Percentiles rank a stretch among this genome's conserved stretches.
phyloP scores from a whole-genome alignment of 2,888 invertebrate species.

The Odontocolon sp. region DNA sequence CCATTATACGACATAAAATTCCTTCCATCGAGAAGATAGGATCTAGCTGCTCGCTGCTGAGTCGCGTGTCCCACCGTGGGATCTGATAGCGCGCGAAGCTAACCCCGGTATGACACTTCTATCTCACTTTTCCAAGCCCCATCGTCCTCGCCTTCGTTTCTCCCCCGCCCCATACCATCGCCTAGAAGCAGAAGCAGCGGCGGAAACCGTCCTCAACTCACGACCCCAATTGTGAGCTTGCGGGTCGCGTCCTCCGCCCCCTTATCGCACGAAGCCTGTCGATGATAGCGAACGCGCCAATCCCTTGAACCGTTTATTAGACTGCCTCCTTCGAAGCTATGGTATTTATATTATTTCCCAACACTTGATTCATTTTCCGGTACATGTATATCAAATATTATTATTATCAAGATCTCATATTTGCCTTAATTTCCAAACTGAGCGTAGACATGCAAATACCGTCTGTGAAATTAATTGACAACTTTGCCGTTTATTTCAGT shows the following conservation, averaged over 20 bases:
- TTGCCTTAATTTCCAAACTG: too few species aligned
- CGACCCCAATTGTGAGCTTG: slow-evolving; percentile 73
- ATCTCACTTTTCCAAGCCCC: slow-evolving; percentile 52
- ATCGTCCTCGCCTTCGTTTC: slow-evolving; percentile 29
- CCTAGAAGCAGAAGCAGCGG: slow-evolving; percentile 22
- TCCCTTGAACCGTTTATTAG: not conserved
- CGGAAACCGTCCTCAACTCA: slow-evolving; percentile 55
- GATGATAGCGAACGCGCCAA: slow-evolving; percentile 50
- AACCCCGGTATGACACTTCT: slow-evolving; percentile 62
- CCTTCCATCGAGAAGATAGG: slow-evolving; percentile 77
- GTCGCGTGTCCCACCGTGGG: slow-evolving; percentile 79
- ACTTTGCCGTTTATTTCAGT: too few species aligned
- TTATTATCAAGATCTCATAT: too few species aligned
- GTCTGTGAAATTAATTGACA: too few species aligned
- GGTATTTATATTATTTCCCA: too few species aligned
- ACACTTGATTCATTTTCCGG: too few species aligned
- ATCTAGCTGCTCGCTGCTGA: slow-evolving; percentile 70
- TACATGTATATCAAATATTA: too few species aligned
- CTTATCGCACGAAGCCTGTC: slow-evolving; percentile 71
- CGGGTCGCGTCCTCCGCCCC: slow-evolving; percentile 50
- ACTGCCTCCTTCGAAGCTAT: not conserved
- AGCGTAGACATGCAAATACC: too few species aligned
- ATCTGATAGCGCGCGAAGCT: slow-evolving; percentile 76
- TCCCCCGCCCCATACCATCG: slow-evolving; percentile 34
- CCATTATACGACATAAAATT: slow-evolving; percentile 80